Evolutionary conservation across 2,888 invertebrate species (phyloP), one percentile per base, ranked within the genome.

Genomic region (Athripsodes cinereus): DNA sequence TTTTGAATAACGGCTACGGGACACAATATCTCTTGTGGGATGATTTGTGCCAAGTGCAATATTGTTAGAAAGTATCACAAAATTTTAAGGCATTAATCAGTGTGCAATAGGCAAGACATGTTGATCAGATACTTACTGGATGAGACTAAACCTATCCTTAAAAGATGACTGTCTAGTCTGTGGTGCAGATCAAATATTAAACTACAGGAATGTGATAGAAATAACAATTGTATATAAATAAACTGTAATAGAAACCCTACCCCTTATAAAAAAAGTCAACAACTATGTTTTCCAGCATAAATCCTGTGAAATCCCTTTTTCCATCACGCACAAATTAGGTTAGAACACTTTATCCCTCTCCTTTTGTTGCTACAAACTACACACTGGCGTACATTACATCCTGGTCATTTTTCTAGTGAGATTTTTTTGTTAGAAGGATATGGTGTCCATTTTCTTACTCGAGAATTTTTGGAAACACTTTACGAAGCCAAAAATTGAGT

Each of bases 331-430:
- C 51, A 51, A 26, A 51, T 51, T 18, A 22, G 21, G n/a, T n/a
- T n/a, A n/a, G n/a, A 26, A n/a, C 26, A 26, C n/a, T 20, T 51
- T 21, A 8, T 51, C 26, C 21, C 51, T 16, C 16, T 18, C 16
- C 18, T 26, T 18, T 26, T 51, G 26, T 26, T 51, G 26, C 51
- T 51, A 21, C 51, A 51, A 3, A 22, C 51, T 16, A 51, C 51
- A 51, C 51, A 51, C 18, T 21, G 51, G 8, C 51, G 22, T 51
- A 51, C n/a, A 26, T 51, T 51, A 11, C 51, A 26, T 51, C 22
- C 51, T 6, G 51, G 51, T 11, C 22, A 51, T 26, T 51, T 51
- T 51, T 51, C 51, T 26, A 51, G 21, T 10, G 20, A 18, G 21
- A 51, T 22, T 16, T 11, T 19, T 18, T 10, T 10, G 11, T 49